These are phyloP conservation scores for Norana najaformis DNA, from an alignment of 2,888 invertebrate genomes.

Conservation along the genomic window DNA sequence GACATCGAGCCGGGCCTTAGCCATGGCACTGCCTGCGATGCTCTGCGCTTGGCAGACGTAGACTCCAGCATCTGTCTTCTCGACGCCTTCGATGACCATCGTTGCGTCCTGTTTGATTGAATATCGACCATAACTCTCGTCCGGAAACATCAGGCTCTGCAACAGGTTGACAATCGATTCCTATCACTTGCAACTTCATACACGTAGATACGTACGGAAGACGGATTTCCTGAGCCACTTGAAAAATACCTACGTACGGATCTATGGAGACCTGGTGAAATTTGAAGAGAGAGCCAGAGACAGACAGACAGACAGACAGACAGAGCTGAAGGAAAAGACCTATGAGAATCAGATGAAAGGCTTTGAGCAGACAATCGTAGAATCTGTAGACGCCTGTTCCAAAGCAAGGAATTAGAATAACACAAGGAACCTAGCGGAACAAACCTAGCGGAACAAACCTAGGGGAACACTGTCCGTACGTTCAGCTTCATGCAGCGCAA, in stretches of 20 bases:
- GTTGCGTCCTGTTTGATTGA: conserved; percentile 75
- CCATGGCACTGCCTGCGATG: conserved; percentile 49
- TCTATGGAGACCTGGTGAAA: too few species aligned
- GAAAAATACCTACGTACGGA: too few species aligned
- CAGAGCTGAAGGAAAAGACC: not conserved
- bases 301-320: not conserved
- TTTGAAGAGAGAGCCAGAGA: not conserved
- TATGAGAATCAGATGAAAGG: not conserved
- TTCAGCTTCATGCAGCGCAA: not conserved
- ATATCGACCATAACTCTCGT: conserved; percentile 71
- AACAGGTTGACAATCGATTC: not conserved
- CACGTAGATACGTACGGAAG: too few species aligned
- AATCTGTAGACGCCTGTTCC: not conserved
- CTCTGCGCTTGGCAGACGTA: conserved; percentile 67
- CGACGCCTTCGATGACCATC: conserved; percentile 43
- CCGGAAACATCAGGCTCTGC: conserved; percentile 62
- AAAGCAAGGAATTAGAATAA: not conserved
- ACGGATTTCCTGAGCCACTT: too few species aligned
- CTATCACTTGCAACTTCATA: not conserved
- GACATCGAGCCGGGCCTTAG: conserved; percentile 54
- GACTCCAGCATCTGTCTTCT: conserved; percentile 43
- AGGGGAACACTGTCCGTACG: not conserved
- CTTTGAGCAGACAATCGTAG: not conserved
- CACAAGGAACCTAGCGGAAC: too few species aligned
- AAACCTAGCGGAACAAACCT: too few species aligned